A percentile compares a stretch with the other conserved stretches of the same genome.
These are phyloP conservation scores for Phenganax marumi DNA, from an alignment of 92 coral and sea anemone genomes.

Conservation along the genomic window DNA sequence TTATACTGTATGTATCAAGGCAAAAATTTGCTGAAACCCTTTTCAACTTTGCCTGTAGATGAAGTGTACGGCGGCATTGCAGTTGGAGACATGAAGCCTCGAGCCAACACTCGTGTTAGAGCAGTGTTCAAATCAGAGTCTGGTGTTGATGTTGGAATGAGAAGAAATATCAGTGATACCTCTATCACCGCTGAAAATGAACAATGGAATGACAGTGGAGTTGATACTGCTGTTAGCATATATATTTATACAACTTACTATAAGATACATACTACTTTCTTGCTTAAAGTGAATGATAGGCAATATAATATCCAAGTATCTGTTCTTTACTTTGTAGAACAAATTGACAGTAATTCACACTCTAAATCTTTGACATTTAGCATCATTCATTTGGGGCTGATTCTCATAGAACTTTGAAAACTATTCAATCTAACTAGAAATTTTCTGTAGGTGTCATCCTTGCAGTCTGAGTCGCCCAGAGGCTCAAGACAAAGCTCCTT, in stretches of 20 bases:
- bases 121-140: constrained; percentile 47
- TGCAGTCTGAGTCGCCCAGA: constrained; percentile 37
- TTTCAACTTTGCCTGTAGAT: constrained; percentile 55
- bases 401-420: background rate
- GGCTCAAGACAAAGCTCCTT: constrained; percentile 38
- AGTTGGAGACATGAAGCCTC: constrained; percentile 15
- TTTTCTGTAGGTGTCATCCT: constrained; percentile 17
- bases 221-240: constrained; percentile 72
- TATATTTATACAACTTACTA: background rate
- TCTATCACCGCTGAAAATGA: constrained; percentile 43
- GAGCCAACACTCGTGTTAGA: constrained; percentile 31
- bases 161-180: constrained; percentile 47
- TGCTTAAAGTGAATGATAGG: background rate
- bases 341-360: background rate
- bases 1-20: background rate
- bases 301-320: background rate
- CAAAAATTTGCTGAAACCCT: background rate
- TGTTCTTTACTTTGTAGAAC: constrained; percentile 11
- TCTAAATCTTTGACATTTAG: too few species aligned
- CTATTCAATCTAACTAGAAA: background rate
- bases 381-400: too few species aligned
- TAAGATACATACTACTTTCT: too few species aligned
- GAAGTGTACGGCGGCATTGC: constrained; percentile 57
- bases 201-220: constrained; percentile 68
- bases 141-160: constrained; percentile 56